Evolutionary conservation across 2,113 vertebrate genomes (phyloP).

Genomic region (Gobius niger): DNA sequence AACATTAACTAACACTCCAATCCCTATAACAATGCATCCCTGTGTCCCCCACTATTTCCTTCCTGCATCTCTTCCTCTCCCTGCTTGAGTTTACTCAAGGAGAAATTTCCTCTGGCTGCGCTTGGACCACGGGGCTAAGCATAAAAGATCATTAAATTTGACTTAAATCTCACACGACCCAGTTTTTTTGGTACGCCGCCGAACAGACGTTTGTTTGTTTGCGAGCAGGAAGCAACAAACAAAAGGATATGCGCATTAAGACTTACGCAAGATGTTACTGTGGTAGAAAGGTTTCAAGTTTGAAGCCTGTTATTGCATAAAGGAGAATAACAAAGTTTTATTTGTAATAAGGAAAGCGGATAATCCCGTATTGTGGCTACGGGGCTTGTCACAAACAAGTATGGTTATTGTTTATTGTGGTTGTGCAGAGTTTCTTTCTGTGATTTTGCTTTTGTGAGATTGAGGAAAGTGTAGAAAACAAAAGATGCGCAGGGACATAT

Average conservation of each 20-base stretch:
- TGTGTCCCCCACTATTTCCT: conserved; percentile 35
- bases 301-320: too few species aligned
- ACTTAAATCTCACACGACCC: conserved; percentile 22
- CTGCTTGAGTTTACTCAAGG: conserved; percentile 18
- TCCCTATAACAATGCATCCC: conserved; percentile 42
- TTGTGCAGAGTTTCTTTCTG: too few species aligned
- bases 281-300: neutral
- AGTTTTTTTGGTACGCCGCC: conserved; percentile 5
- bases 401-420: too few species aligned
- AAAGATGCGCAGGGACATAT: too few species aligned
- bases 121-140: neutral
- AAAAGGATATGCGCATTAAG: neutral
- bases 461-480: too few species aligned
- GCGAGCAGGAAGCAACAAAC: neutral
- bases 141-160: conserved; percentile 12
- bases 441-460: too few species aligned
- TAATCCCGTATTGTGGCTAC: neutral
- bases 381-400: too few species aligned
- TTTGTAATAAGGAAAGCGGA: neutral
- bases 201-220: conserved; percentile 17
- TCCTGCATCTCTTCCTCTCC: conserved; percentile 2
- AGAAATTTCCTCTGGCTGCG: conserved; percentile 5
- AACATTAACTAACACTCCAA: conserved; percentile 37
- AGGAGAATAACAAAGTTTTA: neutral
- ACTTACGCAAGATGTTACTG: neutral